Base-by-base conservation (phyloP, 2,888 invertebrate species). In the Platerodrilus igneus region DNA sequence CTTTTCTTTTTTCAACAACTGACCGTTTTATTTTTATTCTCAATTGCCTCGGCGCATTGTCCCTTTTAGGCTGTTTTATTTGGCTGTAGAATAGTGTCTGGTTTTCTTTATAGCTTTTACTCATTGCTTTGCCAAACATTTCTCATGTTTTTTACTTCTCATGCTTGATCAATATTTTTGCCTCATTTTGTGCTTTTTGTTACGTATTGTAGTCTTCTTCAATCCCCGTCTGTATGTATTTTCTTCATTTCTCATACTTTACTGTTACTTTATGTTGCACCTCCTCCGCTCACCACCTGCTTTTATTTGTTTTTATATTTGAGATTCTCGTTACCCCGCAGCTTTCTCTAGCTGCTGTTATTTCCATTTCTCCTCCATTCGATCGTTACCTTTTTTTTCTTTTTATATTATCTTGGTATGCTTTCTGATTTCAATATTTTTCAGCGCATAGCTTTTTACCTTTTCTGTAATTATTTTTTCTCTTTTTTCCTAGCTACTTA, bases 381-480 rank as follows among this genome's bases (percentile, higher is more conserved):
- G n/a, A n/a, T n/a, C n/a, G n/a, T n/a, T n/a, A n/a, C n/a, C n/a
- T n/a, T n/a, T n/a, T 30, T 16, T 33, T 33, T 14, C 17, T 33
- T 22, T 33, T 22, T 11, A 37, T 6, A 13, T n/a, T 35, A 26
- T 35, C 26, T 16, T 19, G 35, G 13, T 18, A 27, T 26, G 18
- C 15, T 26, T 35, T 22, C 9, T 17, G 17, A 18, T 35, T 9
- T 26, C 14, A 21, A 11, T 11, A 10, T 22, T 13, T n/a, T 36
- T 36, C 14, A 36, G 36, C 23, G 3, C 18, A 15, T 28, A 22
- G 11, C 22, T 21, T 37, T 37, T 37, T n/a, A 37, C 29, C 29
- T 37, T 31, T 38, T 26, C 10, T 32, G 31, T 31, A 7, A 8
- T 13, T 25, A 16, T 32, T 32, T 17, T 38, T 18, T 32, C 32